phyloP scores from a whole-genome alignment of 2,797 vertebrate genomes.

The Gila robusta region DNA sequence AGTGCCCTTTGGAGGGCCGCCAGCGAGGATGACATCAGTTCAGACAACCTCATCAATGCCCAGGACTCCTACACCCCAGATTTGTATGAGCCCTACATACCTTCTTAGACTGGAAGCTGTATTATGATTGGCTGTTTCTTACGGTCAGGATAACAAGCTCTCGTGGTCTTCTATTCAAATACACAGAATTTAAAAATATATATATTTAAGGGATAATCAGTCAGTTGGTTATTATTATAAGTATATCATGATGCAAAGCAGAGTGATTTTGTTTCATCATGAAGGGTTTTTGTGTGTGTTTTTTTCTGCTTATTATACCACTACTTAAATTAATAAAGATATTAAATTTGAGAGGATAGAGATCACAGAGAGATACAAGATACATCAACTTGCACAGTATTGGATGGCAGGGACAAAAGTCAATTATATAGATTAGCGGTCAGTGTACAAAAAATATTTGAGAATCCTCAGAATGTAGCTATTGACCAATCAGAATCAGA shows the following conservation, averaged over 20 bases:
- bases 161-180: not conserved
- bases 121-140: not conserved
- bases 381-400: not conserved
- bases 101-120: not conserved
- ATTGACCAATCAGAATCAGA: constrained; percentile 1
- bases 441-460: not conserved
- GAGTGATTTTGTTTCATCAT: not conserved
- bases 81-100: constrained; percentile 79
- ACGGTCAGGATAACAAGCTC: not conserved
- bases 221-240: not conserved
- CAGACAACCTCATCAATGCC: constrained; percentile 89
- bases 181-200: not conserved
- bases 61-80: constrained; percentile 95
- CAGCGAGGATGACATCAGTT: constrained; percentile 91
- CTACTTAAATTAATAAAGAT: not conserved
- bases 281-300: not conserved
- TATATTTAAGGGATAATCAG: not conserved
- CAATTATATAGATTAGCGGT: not conserved
- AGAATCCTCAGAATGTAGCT: not conserved
- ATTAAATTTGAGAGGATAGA: not conserved
- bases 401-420: not conserved
- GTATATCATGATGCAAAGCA: not conserved
- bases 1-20: constrained; percentile 90
- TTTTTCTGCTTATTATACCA: not conserved
- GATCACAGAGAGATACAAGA: not conserved